Evolutionary conservation across 2,888 invertebrate species (phyloP).

Genomic region (Blera fallax): DNA sequence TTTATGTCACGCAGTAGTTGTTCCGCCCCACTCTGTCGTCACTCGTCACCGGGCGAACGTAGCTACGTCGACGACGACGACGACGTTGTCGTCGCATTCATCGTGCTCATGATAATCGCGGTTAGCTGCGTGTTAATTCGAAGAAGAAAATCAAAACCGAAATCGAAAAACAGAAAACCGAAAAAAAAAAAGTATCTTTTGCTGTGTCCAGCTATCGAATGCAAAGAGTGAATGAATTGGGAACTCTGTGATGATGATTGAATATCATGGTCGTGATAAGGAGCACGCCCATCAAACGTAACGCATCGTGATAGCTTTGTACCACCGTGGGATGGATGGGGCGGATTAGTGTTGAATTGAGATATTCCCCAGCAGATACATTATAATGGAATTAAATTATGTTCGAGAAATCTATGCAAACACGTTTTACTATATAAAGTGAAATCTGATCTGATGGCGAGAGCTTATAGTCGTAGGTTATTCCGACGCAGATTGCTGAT

Average conservation of each 20-base stretch:
- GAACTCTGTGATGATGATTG: slow-evolving; percentile 16
- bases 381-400: neutral
- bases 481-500: neutral
- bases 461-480: too few species aligned
- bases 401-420: neutral
- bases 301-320: neutral
- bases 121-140: slow-evolving; percentile 31
- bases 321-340: neutral
- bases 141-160: neutral
- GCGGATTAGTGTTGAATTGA: neutral
- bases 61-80: neutral
- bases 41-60: neutral
- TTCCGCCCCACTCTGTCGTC: slow-evolving; percentile 43
- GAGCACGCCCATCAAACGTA: neutral
- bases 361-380: neutral
- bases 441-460: neutral
- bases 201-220: neutral
- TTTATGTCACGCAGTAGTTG: slow-evolving; percentile 58
- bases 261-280: slow-evolving; percentile 29
- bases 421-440: neutral
- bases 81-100: slow-evolving; percentile 1
- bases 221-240: slow-evolving; percentile 2
- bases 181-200: slow-evolving; percentile 1
- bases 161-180: too few species aligned
- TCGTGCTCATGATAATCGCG: slow-evolving; percentile 24